Percentiles rank a stretch among this genome's conserved stretches.
Evolutionary conservation across 2,888 invertebrate species (phyloP).

Genomic region (Galeruca laticollis): DNA sequence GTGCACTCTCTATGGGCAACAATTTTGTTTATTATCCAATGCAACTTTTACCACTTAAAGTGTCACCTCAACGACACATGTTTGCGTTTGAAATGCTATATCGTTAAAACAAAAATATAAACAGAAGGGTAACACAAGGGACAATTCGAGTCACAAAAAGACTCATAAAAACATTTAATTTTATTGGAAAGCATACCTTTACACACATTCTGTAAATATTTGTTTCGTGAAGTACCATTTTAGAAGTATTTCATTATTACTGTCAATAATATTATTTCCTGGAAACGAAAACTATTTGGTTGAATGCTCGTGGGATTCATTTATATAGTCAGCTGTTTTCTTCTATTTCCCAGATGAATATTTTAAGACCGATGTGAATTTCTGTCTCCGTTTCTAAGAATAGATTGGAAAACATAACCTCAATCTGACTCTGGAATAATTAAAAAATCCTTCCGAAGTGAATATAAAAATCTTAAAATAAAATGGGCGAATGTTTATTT

Average conservation of each 20-base stretch:
- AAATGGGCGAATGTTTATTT: not conserved
- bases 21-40: not conserved
- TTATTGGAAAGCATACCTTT: not conserved
- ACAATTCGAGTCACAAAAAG: not conserved
- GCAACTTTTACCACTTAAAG: not conserved
- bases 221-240: not conserved
- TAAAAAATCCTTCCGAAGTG: not conserved
- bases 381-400: slow-evolving; percentile 46
- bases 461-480: not conserved
- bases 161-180: not conserved
- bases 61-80: not conserved
- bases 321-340: slow-evolving; percentile 56
- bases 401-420: slow-evolving; percentile 47
- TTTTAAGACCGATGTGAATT: slow-evolving; percentile 45
- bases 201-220: slow-evolving; percentile 1
- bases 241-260: not conserved
- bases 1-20: not conserved
- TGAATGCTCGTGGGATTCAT: slow-evolving; percentile 37
- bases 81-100: not conserved
- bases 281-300: slow-evolving; percentile 38
- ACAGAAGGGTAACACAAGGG: not conserved
- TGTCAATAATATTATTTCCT: slow-evolving; percentile 18
- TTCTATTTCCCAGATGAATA: slow-evolving; percentile 53
- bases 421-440: slow-evolving; percentile 33
- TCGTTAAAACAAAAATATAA: slow-evolving; percentile 1